phyloP scores from a whole-genome alignment of 2,113 vertebrate species.

The Brachypteracias leptosomus region DNA sequence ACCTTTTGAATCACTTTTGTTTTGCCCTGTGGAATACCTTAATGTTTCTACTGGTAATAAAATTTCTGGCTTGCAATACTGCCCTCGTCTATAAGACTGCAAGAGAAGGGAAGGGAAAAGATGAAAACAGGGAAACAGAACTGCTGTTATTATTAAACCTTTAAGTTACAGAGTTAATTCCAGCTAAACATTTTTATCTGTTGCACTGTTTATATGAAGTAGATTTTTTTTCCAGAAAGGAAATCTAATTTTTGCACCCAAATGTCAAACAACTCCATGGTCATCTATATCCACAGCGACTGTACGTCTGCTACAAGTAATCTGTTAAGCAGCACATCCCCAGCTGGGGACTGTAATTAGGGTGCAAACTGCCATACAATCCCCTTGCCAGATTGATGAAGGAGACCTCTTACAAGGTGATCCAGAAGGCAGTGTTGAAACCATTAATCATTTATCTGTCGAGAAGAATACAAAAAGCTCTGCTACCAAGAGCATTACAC shows the following conservation, averaged over 20 bases:
- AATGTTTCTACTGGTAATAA: constrained; percentile 65
- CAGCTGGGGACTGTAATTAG: constrained; percentile 65
- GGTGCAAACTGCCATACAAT: constrained; percentile 56
- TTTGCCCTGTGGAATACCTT: constrained; percentile 71
- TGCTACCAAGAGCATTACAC: not conserved
- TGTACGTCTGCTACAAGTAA: constrained; percentile 43
- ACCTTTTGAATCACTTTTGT: constrained; percentile 72
- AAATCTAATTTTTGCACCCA: not conserved
- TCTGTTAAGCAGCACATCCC: constrained; percentile 57
- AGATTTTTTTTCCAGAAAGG: not conserved
- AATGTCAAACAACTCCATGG: not conserved
- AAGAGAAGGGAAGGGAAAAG: constrained; percentile 25
- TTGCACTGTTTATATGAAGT: constrained; percentile 30
- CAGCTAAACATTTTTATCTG: constrained; percentile 40
- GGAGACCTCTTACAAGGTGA: constrained; percentile 63
- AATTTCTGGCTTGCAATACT: constrained; percentile 60
- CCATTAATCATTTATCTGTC: constrained; percentile 44
- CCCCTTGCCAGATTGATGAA: constrained; percentile 61
- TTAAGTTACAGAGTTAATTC: constrained; percentile 52
- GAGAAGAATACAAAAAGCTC: constrained; percentile 48
- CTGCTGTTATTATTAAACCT: constrained; percentile 46
- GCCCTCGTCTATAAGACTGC: constrained; percentile 1
- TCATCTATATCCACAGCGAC: not conserved
- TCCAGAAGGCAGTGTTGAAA: constrained; percentile 49
- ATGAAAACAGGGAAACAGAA: constrained; percentile 6